These are phyloP conservation scores for Antheraea assamensis DNA, from an alignment of 2,888 invertebrate genomes.

Conservation along the genomic window DNA sequence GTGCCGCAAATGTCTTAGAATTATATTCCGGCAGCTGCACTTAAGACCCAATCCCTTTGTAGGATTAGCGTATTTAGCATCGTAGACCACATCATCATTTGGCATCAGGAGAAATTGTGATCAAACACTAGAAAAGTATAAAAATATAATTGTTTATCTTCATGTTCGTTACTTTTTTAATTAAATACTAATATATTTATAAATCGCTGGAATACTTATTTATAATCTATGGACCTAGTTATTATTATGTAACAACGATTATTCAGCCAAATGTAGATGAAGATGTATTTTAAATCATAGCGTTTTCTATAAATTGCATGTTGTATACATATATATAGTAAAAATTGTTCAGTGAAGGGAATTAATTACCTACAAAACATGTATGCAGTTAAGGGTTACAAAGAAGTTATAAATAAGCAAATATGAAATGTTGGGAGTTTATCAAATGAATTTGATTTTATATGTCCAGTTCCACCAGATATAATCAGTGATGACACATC, in stretches of 20 bases:
- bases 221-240: not conserved
- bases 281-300: not conserved
- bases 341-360: not conserved
- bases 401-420: not conserved
- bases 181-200: no score
- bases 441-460: not conserved
- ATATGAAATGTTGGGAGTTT: not conserved
- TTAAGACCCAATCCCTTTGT: no score
- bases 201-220: not conserved
- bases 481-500: constrained; percentile 90
- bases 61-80: no score
- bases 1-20: no score
- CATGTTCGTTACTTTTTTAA: no score
- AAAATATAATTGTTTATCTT: no score
- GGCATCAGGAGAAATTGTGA: no score
- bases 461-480: constrained; percentile 87
- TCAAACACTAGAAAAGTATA: no score
- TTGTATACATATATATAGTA: not conserved
- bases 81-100: no score
- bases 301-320: not conserved
- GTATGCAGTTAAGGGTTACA: not conserved
- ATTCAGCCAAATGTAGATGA: not conserved
- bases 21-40: no score
- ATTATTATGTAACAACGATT: not conserved
- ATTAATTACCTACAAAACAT: no score